phyloP scores from a whole-genome alignment of 2,797 vertebrate genomes.

The Chiroxiphia lanceolata region DNA sequence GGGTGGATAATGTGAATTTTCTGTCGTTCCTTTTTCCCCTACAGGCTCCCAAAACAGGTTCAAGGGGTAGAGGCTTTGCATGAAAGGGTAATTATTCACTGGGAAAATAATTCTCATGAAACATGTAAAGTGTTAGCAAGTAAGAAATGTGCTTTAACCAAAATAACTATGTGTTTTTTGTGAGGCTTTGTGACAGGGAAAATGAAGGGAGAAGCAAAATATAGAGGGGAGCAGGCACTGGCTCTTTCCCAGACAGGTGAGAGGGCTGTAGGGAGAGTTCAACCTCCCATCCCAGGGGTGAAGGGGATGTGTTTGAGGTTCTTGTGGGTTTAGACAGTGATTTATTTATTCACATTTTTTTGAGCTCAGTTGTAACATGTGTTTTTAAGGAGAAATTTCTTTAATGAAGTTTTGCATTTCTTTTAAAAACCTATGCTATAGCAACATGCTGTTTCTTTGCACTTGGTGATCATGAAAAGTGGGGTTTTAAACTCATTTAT shows the following conservation, averaged over 20 bases:
- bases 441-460: not conserved
- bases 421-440: not conserved
- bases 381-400: not conserved
- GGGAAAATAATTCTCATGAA: not conserved
- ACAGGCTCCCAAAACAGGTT: not conserved
- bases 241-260: not conserved
- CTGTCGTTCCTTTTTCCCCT: not conserved
- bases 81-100: not conserved
- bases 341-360: not conserved
- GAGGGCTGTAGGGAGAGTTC: not conserved
- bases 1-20: not conserved
- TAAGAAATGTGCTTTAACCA: not conserved
- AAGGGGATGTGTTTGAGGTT: not conserved
- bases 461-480: not conserved
- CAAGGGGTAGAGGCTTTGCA: not conserved
- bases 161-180: not conserved
- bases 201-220: not conserved
- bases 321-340: not conserved
- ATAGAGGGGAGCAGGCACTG: fast-evolving
- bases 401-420: not conserved
- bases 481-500: not conserved
- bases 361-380: not conserved
- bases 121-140: not conserved
- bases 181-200: not conserved
- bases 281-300: not conserved